Conservation (phyloP, 2,888 invertebrate genomes). For the Caenorhabditis sp. region DNA sequence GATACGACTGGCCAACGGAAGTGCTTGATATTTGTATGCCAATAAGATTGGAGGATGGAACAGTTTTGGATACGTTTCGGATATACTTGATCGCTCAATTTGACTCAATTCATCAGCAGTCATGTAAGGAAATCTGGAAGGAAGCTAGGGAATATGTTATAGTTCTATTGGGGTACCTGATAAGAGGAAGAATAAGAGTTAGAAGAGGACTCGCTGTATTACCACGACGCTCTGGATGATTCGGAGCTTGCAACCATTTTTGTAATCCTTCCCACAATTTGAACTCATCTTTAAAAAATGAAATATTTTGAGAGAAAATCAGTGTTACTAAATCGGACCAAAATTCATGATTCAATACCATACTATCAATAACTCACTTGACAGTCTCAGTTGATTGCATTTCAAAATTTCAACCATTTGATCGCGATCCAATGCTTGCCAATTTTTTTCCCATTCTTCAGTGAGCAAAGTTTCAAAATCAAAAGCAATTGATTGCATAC, state of each 20-base stretch:
- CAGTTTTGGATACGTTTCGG: slow-evolving; percentile 68
- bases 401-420: slow-evolving; percentile 72
- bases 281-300: slow-evolving; percentile 69
- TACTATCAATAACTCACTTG: slow-evolving; percentile 44
- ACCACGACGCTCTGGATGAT: slow-evolving; percentile 69
- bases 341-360: background rate
- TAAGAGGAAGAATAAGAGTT: slow-evolving; percentile 58
- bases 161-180: too few species aligned
- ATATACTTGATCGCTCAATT: slow-evolving; percentile 80
- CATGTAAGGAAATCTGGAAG: slow-evolving; percentile 96
- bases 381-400: slow-evolving; percentile 71
- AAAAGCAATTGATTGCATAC: slow-evolving; percentile 60
- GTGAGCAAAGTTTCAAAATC: slow-evolving; percentile 59
- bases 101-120: slow-evolving; percentile 85
- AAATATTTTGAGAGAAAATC: background rate
- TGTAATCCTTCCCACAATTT: slow-evolving; percentile 72
- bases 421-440: slow-evolving; percentile 71
- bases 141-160: too few species aligned
- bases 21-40: slow-evolving; percentile 73
- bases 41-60: slow-evolving; percentile 71
- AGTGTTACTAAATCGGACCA: background rate
- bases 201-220: slow-evolving; percentile 57
- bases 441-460: slow-evolving; percentile 72
- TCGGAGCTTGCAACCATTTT: slow-evolving; percentile 70
- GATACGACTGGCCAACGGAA: slow-evolving; percentile 71